These are phyloP conservation scores for Oeneis ivallda DNA, from an alignment of 2,888 invertebrate species.

Conservation along the genomic window DNA sequence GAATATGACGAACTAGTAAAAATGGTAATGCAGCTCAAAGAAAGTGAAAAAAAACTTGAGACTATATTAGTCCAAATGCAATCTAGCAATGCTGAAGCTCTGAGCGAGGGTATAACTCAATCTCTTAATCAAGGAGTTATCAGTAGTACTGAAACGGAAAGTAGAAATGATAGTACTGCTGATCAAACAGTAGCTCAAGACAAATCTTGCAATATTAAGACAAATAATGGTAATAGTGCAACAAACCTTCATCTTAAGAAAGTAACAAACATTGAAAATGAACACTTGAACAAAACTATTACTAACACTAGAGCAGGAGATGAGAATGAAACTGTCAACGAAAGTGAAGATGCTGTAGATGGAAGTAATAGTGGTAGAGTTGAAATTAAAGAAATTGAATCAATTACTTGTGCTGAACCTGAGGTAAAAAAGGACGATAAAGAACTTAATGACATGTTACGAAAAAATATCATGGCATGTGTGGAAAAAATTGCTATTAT, in stretches of 20 bases:
- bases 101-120: conserved; percentile 52
- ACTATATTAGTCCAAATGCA: conserved; percentile 72
- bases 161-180: conserved; percentile 40
- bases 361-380: conserved; percentile 37
- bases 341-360: conserved; percentile 41
- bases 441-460: conserved; percentile 63
- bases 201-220: conserved; percentile 51
- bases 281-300: conserved; percentile 70
- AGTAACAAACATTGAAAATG: conserved; percentile 74
- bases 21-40: conserved; percentile 86
- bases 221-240: conserved; percentile 49
- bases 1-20: conserved; percentile 83
- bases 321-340: conserved; percentile 42
- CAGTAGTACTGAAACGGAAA: conserved; percentile 39
- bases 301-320: conserved; percentile 47
- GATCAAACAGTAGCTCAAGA: conserved; percentile 47
- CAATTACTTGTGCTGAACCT: conserved; percentile 43
- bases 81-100: conserved; percentile 66
- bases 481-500: conserved; percentile 73
- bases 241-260: conserved; percentile 65
- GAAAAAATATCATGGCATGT: conserved; percentile 72
- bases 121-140: conserved; percentile 25
- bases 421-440: conserved; percentile 57
- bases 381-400: conserved; percentile 53
- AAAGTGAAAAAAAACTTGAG: conserved; percentile 85